phyloP scores from a whole-genome alignment of 2,888 invertebrate genomes.

The Pseudanteris insignis region DNA sequence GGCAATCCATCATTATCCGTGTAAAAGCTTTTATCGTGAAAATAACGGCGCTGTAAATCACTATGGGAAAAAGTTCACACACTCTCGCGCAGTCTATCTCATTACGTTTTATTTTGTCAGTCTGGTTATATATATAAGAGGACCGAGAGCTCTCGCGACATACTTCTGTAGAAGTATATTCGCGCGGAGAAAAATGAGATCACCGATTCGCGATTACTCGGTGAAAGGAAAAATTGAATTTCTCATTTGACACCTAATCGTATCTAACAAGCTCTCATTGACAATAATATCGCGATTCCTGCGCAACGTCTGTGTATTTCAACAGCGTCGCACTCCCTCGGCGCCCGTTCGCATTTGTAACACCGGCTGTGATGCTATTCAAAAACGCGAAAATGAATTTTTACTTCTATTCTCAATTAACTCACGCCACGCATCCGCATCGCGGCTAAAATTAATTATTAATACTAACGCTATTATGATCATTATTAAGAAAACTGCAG shows the following conservation, averaged over 20 bases:
- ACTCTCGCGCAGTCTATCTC: conserved; percentile 24
- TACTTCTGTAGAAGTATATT: conserved; percentile 19
- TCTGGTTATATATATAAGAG: conserved; percentile 14
- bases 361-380: too few species aligned
- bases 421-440: too few species aligned
- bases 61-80: conserved; percentile 13
- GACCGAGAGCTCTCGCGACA: conserved; percentile 26
- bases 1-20: conserved; percentile 22
- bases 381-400: too few species aligned
- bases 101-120: conserved; percentile 33
- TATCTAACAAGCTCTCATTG: too few species aligned
- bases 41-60: conserved; percentile 21
- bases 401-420: too few species aligned
- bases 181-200: conserved; percentile 27
- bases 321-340: too few species aligned
- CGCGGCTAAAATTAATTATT: conserved; percentile 14
- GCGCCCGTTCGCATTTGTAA: too few species aligned
- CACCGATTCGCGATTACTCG: conserved; percentile 39
- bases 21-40: conserved; percentile 19
- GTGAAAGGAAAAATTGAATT: conserved; percentile 42
- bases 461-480: conserved; percentile 15
- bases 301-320: conserved; percentile 8
- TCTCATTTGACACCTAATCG: conserved; percentile 26
- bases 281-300: too few species aligned
- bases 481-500: conserved; percentile 30